These are phyloP conservation scores for Ceraclea dissimilis DNA, from an alignment of 2,888 invertebrate genomes.

Conservation along the genomic window DNA sequence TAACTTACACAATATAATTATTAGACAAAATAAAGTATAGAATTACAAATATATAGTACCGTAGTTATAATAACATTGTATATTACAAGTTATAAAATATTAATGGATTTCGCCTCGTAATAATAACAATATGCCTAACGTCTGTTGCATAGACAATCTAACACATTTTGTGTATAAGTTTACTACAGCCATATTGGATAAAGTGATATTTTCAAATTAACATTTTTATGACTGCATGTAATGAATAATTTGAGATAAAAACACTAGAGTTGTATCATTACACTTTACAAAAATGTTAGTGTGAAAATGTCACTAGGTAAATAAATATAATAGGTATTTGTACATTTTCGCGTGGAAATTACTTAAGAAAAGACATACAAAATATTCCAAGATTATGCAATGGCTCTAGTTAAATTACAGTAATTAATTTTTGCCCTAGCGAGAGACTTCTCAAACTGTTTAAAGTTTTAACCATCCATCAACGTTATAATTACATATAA, in stretches of 20 bases:
- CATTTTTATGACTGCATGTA: neutral
- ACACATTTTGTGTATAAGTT: neutral
- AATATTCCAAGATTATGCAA: too few species aligned
- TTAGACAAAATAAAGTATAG: neutral
- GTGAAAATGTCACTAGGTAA: too few species aligned
- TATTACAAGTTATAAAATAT: too few species aligned
- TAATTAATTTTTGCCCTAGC: slow-evolving; percentile 1
- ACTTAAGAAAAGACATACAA: too few species aligned
- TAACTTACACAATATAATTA: slow-evolving; percentile 1
- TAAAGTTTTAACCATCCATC: too few species aligned
- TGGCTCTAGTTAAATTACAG: too few species aligned
- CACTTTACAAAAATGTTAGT: too few species aligned
- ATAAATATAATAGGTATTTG: neutral
- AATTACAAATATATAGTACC: too few species aligned
- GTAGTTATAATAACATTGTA: neutral
- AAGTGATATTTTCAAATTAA: neutral
- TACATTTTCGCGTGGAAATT: neutral
- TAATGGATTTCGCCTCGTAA: too few species aligned
- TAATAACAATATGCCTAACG: neutral
- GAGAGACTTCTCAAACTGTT: neutral
- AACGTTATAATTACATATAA: too few species aligned
- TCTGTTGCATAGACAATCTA: slow-evolving; percentile 12
- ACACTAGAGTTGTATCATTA: too few species aligned
- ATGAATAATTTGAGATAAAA: too few species aligned
- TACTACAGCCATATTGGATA: slow-evolving; percentile 1